phyloP scores from a whole-genome alignment of 1,140 invertebrate species.

The Mercenaria mercenaria region DNA sequence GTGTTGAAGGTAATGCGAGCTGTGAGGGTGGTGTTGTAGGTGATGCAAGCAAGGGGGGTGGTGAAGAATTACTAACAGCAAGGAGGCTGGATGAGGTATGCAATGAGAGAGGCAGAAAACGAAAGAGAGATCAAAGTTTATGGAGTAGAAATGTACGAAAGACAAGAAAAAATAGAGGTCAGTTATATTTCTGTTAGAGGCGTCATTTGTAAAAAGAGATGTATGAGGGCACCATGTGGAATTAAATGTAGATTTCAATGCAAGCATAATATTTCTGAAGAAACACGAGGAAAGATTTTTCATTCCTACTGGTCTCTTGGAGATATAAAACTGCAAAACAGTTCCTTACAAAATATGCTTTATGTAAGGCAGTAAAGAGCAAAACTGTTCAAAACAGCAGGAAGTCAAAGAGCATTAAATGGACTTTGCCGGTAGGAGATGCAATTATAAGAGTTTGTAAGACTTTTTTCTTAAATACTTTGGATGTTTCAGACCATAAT shows the following conservation, averaged over 20 bases:
- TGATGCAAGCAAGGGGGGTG: no score
- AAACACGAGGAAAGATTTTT: neutral
- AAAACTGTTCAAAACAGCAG: neutral
- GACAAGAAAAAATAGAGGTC: neutral
- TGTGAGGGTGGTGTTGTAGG: no score
- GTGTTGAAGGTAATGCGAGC: no score
- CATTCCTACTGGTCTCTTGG: neutral
- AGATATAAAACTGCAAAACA: neutral
- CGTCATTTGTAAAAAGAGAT: no score
- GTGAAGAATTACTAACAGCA: no score
- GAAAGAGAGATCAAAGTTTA: neutral
- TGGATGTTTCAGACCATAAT: slow-evolving; percentile 15
- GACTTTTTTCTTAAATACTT: slow-evolving; percentile 32
- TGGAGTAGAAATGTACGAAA: slow-evolving; percentile 17
- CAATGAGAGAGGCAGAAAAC: neutral
- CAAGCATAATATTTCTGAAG: neutral
- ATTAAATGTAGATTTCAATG: neutral
- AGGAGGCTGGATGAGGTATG: no score
- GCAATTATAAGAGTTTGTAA: slow-evolving; percentile 25
- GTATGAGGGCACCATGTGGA: neutral
- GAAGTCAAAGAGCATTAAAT: neutral
- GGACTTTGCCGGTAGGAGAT: neutral
- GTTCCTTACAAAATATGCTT: neutral
- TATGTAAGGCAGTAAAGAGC: neutral
- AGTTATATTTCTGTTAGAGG: neutral